Conservation (phyloP, 2,113 vertebrate species). For the Salminus brasiliensis region DNA sequence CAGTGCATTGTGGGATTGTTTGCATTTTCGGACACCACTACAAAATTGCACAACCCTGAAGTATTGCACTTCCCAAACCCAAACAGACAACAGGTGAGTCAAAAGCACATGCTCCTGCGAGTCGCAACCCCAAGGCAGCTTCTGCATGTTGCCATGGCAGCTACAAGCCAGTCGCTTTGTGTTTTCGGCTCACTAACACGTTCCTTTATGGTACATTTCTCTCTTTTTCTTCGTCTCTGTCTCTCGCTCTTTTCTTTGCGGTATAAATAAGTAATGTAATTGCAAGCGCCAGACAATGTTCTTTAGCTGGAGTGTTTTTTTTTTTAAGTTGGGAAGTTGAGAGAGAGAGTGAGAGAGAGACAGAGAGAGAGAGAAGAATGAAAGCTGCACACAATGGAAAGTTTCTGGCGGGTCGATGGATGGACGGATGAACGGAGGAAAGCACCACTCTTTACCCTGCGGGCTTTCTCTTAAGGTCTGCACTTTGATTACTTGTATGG, state of each 20-base stretch:
- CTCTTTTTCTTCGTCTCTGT: not conserved
- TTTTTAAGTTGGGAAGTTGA: conserved; percentile 30
- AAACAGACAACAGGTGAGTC: conserved; percentile 26
- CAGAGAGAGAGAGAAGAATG: not conserved
- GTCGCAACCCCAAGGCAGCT: conserved; percentile 31
- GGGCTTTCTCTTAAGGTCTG: conserved; percentile 55
- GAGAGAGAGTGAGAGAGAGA: not conserved
- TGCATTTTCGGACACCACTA: too few species aligned
- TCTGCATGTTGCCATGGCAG: conserved; percentile 50
- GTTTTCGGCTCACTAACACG: not conserved
- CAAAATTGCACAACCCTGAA: too few species aligned
- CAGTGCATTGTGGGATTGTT: too few species aligned
- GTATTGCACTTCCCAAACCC: too few species aligned
- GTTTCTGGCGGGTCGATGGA: conserved; percentile 20
- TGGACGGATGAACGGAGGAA: conserved; percentile 55
- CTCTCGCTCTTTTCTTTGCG: conserved; percentile 19
- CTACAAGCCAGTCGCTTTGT: conserved; percentile 9
- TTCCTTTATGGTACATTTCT: conserved; percentile 32
- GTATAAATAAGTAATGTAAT: conserved; percentile 66
- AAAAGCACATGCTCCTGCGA: conserved; percentile 34
- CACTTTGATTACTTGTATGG: conserved; percentile 1
- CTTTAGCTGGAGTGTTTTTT: conserved; percentile 49
- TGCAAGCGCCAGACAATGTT: conserved; percentile 52
- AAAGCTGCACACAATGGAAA: conserved; percentile 46
- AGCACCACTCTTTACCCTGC: conserved; percentile 61